phyloP scores from a whole-genome alignment of 2,888 invertebrate species.

The Eilema griseolum region DNA sequence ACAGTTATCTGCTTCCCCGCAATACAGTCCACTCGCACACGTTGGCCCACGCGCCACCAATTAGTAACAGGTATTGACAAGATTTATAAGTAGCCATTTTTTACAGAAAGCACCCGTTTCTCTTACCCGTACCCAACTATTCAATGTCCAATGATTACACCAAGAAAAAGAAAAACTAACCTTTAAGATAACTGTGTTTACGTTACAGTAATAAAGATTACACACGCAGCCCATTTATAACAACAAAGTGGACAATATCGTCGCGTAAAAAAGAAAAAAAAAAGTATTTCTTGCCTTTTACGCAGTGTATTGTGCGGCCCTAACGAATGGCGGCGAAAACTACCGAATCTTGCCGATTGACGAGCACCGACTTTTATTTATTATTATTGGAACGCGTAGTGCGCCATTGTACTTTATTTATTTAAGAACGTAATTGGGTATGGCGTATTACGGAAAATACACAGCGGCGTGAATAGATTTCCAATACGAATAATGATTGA shows the following conservation, averaged over 20 bases:
- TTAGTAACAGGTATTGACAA: slow-evolving; percentile 36
- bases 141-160: slow-evolving; percentile 43
- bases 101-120: slow-evolving; percentile 40
- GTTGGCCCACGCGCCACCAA: too few species aligned
- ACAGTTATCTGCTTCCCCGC: too few species aligned
- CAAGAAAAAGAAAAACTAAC: slow-evolving; percentile 49
- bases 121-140: slow-evolving; percentile 45
- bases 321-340: slow-evolving; percentile 54
- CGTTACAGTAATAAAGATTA: slow-evolving; percentile 56
- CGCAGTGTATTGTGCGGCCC: slow-evolving; percentile 48
- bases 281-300: slow-evolving; percentile 51
- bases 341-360: slow-evolving; percentile 48
- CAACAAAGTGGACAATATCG: slow-evolving; percentile 56
- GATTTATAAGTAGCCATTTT: slow-evolving; percentile 45
- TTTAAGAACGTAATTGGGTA: slow-evolving; percentile 23
- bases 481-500: not conserved
- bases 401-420: slow-evolving; percentile 48
- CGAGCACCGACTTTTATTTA: slow-evolving; percentile 42
- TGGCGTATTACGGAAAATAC: slow-evolving; percentile 8
- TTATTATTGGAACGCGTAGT: slow-evolving; percentile 44
- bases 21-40: too few species aligned
- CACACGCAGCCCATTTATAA: slow-evolving; percentile 54
- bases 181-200: slow-evolving; percentile 56
- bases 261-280: slow-evolving; percentile 43
- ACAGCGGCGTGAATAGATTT: not conserved